These are phyloP conservation scores for Cryptocephalus moraei DNA, from an alignment of 2,888 invertebrate genomes.

Conservation along the genomic window DNA sequence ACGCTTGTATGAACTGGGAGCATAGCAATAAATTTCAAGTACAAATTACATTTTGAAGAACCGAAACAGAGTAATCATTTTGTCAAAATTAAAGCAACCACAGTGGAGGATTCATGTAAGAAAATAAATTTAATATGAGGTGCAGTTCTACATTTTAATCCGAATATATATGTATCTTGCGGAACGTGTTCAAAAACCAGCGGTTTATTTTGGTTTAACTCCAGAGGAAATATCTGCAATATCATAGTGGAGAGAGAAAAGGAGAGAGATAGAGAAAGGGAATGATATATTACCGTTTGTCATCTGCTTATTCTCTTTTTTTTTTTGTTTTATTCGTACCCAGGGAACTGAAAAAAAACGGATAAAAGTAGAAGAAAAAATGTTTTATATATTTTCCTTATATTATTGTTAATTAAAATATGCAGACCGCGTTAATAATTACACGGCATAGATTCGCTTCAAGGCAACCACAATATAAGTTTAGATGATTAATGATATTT, in stretches of 20 bases:
- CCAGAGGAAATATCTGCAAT: neutral
- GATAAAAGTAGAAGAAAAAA: no score
- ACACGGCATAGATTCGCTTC: no score
- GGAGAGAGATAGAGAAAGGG: neutral
- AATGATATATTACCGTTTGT: constrained; percentile 3
- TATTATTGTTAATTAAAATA: no score
- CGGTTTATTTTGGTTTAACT: constrained; percentile 5
- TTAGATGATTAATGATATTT: no score
- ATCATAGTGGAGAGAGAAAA: constrained; percentile 4
- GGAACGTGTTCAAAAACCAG: constrained; percentile 6
- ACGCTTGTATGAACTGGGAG: no score
- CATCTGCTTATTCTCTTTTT: constrained; percentile 4
- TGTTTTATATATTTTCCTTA: no score
- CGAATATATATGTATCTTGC: constrained; percentile 6
- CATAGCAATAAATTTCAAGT: neutral
- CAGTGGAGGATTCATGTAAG: constrained; percentile 2
- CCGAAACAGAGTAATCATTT: constrained; percentile 2
- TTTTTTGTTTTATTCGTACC: constrained; percentile 1
- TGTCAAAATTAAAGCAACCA: constrained; percentile 1
- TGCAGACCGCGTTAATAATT: no score
- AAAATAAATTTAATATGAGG: constrained; percentile 6
- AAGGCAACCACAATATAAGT: no score
- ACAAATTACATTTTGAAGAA: constrained; percentile 3
- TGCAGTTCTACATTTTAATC: constrained; percentile 8
- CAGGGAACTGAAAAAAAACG: no score